Percentiles rank a stretch among this genome's conserved stretches.
Evolutionary conservation across 2,797 vertebrate species (phyloP).

Genomic region (Cetoscarus ocellatus): DNA sequence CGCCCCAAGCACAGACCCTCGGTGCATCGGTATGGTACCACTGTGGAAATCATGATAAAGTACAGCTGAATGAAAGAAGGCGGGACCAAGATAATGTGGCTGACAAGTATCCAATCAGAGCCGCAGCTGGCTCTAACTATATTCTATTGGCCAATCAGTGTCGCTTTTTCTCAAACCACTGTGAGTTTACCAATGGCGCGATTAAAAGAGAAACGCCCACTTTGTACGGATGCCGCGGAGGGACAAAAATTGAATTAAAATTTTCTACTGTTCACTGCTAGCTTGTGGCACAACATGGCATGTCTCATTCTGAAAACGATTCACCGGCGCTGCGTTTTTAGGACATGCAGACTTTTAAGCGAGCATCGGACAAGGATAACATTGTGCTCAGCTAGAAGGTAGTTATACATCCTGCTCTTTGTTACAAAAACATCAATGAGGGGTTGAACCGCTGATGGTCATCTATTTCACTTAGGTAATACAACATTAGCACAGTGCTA

Average conservation of each 20-base stretch:
- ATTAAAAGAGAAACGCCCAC: constrained; percentile 61
- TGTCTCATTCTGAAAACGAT: constrained; percentile 54
- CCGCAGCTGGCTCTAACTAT: neutral
- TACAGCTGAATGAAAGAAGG: constrained; percentile 12
- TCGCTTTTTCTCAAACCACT: neutral
- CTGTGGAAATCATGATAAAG: constrained; percentile 10
- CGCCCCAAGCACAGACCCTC: fast-evolving
- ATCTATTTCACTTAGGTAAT: constrained; percentile 10
- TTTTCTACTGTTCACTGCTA: constrained; percentile 4
- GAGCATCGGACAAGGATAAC: constrained; percentile 22
- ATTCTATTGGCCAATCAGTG: constrained; percentile 69
- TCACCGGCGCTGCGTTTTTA: constrained; percentile 49
- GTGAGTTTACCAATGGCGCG: constrained; percentile 73
- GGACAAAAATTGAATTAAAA: constrained; percentile 20
- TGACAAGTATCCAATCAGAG: constrained; percentile 69
- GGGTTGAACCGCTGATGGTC: constrained; percentile 1
- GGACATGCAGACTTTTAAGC: constrained; percentile 45
- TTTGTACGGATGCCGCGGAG: constrained; percentile 59
- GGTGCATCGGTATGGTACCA: no score
- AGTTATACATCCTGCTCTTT: constrained; percentile 2
- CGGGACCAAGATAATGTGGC: neutral
- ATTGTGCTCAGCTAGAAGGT: constrained; percentile 71
- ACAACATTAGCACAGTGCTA: neutral
- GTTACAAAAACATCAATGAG: neutral
- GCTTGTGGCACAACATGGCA: constrained; percentile 62